Evolutionary conservation across 2,888 invertebrate genomes (phyloP).

Genomic region (Cyrtodaria siliqua): DNA sequence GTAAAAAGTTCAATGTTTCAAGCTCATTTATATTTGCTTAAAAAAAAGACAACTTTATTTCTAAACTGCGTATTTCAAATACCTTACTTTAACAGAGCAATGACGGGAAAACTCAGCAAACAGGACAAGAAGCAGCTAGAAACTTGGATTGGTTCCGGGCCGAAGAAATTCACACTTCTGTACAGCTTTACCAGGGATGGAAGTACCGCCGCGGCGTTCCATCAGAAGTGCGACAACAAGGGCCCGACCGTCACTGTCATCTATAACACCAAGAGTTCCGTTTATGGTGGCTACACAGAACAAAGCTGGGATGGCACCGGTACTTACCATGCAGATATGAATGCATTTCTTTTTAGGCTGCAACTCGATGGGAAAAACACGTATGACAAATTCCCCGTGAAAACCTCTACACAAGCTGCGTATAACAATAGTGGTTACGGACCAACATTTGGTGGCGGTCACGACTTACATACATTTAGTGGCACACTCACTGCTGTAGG

Average conservation of each 20-base stretch:
- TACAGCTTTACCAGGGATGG: constrained; percentile 64
- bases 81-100: background rate
- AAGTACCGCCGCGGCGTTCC: constrained; percentile 55
- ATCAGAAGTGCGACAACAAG: constrained; percentile 65
- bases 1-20: too few species aligned
- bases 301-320: constrained; percentile 51
- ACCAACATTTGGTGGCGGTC: constrained; percentile 51
- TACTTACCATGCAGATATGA: constrained; percentile 28
- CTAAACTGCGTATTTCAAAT: too few species aligned
- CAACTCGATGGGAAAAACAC: constrained; percentile 31
- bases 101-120: constrained; percentile 14
- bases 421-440: constrained; percentile 22
- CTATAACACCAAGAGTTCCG: constrained; percentile 58
- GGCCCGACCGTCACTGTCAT: constrained; percentile 65
- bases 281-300: constrained; percentile 66
- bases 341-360: constrained; percentile 65
- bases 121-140: constrained; percentile 52
- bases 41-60: too few species aligned
- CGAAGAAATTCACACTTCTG: constrained; percentile 49
- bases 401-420: constrained; percentile 10
- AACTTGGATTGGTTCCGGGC: constrained; percentile 54
- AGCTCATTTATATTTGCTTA: too few species aligned
- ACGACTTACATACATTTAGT: constrained; percentile 44
- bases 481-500: constrained; percentile 15
- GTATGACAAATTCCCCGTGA: constrained; percentile 43